Conservation (phyloP, 1,140 invertebrate species). For the Bombus haemorrhoidalis region DNA sequence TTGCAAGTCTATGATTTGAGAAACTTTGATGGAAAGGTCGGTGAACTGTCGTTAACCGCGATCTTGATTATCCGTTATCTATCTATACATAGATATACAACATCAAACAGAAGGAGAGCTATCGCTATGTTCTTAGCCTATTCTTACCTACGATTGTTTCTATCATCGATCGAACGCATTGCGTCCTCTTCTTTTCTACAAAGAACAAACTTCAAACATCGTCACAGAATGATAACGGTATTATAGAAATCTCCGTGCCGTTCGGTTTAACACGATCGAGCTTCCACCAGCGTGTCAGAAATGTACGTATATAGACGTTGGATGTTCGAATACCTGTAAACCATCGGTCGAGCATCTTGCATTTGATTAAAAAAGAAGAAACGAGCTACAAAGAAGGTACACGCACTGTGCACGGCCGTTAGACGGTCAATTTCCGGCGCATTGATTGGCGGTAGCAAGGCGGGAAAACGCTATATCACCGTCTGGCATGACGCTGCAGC, state of each 20-base stretch:
- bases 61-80: too few relatives aligned
- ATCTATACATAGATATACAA: neutral
- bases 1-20: neutral
- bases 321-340: slow-evolving; percentile 22
- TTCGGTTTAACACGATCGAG: neutral
- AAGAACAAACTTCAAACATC: neutral
- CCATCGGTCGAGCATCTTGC: slow-evolving; percentile 28
- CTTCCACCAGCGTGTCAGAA: neutral
- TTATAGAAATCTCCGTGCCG: neutral
- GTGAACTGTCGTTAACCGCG: slow-evolving; percentile 1
- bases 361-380: slow-evolving; percentile 45
- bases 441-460: slow-evolving; percentile 67
- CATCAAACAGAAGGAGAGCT: neutral
- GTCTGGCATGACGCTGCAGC: slow-evolving; percentile 64
- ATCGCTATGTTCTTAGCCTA: neutral
- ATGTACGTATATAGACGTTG: too few relatives aligned
- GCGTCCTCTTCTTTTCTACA: too few relatives aligned
- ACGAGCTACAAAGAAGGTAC: slow-evolving; percentile 53
- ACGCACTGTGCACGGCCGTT: slow-evolving; percentile 56
- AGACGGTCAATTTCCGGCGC: slow-evolving; percentile 71
- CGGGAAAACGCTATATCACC: slow-evolving; percentile 66
- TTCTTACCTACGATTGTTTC: neutral
- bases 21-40: neutral
- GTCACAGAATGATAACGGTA: neutral
- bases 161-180: neutral